Base-by-base conservation (phyloP, 1,140 invertebrate species). In the Cataglyphis hispanica region DNA sequence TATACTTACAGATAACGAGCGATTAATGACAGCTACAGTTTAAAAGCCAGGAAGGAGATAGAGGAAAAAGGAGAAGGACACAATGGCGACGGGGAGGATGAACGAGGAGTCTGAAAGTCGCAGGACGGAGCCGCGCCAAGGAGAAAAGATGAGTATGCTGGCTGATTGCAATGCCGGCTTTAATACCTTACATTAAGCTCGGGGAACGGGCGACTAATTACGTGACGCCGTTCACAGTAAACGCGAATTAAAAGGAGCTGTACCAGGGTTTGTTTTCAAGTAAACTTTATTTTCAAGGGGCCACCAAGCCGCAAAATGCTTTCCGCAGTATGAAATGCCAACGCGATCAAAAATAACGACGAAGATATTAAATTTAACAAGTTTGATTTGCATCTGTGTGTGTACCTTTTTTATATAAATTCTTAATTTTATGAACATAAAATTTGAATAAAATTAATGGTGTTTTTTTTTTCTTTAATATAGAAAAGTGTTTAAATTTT, bases 141-240 rank as follows among this genome's bases (percentile, higher is more conserved):
- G 81, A 87, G 84, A 89, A 90, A 83, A 77, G 76, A 53, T 60
- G 86, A 86, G 85, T 50, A 50, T 31, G 78, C 63, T 84, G 69
- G 80, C 76, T 75, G 53, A 70, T 83, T 70, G 66, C 50, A 37
- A 27, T 72, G 72, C 43, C 50, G 56, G 70, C 43, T 89, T 89
- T 91, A 91, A 78, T 90, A 86, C 90, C 90, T 93, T 91, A 92
- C 92, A 93, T 94, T 93, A 93, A 94, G 92, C 92, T 92, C 84
- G 83, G 85, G 87, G 90, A 93, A 91, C 90, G 91, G 91, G 91
- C 92, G 92, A 95, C 93, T 95, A 95, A 95, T 95, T 94, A 95
- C 93, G 93, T 93, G 93, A 92, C 93, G 92, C 91, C 93, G 92
- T 93, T 94, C 91, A 92, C 92, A 92, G 92, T 94, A 94, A 94